Base-by-base conservation (phyloP, 2,113 vertebrate species). In the Eurypyga helias region DNA sequence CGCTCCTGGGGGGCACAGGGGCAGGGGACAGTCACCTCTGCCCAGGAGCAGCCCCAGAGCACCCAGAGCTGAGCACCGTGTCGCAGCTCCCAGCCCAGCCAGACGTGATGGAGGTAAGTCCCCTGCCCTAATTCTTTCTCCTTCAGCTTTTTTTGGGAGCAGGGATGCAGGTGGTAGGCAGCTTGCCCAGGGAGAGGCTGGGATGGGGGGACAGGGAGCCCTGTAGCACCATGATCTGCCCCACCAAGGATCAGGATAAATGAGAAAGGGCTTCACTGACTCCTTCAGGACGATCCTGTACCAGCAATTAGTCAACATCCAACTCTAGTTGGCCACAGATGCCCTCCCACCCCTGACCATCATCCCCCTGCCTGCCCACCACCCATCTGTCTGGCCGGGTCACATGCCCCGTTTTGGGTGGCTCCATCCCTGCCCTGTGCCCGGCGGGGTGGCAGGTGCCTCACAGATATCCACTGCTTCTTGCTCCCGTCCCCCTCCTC, bases 401-500 rank as follows among this genome's bases (percentile, higher is more conserved):
- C 66, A 71, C 25, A 16, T 18, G 48, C 26, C 70, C 66, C 5
- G 4, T 70, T 80, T 49, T 3, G 4, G 17, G 48, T 46, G 38
- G 5, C 46, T 78, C 9, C 48, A 21, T 61, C 60, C 76, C 54
- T 45, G 58, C 23, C 23, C 67, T 29, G 7, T 57, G 62, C 52
- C 72, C 3, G 2, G 18, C 28, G 29, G 81, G 52, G 38, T 69
- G 52, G 55, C 34, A 61, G 29, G 26, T 55, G 54, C 17, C 99
- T 99, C 97, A 99, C 99, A 17, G 99, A 99, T 96, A 99, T 98
- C 98, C 98, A 99, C 62, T 99, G 98, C 91, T 97, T 98, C 80
- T 34, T 62, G 45, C 48, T 87, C 7, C 84, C 97, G 0, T 97
- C 41, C 77, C 98, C 96, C 92, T 99, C 98, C 9, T 98, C 98